Evolutionary conservation across 2,888 invertebrate genomes (phyloP), one percentile per base, ranked within the genome.

Genomic region (Cephonodes hylas): DNA sequence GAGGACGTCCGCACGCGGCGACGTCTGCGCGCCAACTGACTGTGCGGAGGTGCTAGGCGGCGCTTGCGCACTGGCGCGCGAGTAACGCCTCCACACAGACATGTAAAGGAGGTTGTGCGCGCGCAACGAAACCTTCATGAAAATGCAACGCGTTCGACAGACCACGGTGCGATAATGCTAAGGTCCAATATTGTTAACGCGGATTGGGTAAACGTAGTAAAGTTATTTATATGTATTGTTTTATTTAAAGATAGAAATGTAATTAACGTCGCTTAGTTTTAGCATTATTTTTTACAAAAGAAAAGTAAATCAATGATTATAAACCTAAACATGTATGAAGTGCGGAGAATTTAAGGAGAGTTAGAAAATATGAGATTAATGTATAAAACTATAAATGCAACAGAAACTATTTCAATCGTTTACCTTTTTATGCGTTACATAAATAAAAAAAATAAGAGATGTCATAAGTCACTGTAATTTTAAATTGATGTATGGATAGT

Each of bases 31-130:
- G 72, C 70, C 78, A 75, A 91, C 91, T 91, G 86, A 75, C 27
- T 53, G 53, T 31, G 27, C 10, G 18, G 3, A 27, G 31, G 46
- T 59, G 70, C 71, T 65, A 85, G 84, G 87, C 87, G 89, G 87
- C 89, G 89, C 89, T 70, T 77, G 88, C 84, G 88, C 78, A 72
- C 60, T 70, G 38, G 38, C 38, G 38, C 38, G 59, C 67, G 73
- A 81, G 80, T 67, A 80, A 82, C 88, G 86, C 87, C 86, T 86
- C 78, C 79, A 83, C 85, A 27, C 84, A 83, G 84, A 83, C 85
- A 75, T 57, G 63, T 61, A 57, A 25, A 56, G 63, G 61, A 53
- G 69, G 69, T 65, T 71, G 73, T 67, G 73, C 74, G 73, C 63
- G 77, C 70, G 64, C 58, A 73, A 70, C 74, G 67, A 79, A 85